These are phyloP conservation scores for Blastomussa wellsi DNA, from an alignment of 92 coral and sea anemone genomes.

Conservation along the genomic window DNA sequence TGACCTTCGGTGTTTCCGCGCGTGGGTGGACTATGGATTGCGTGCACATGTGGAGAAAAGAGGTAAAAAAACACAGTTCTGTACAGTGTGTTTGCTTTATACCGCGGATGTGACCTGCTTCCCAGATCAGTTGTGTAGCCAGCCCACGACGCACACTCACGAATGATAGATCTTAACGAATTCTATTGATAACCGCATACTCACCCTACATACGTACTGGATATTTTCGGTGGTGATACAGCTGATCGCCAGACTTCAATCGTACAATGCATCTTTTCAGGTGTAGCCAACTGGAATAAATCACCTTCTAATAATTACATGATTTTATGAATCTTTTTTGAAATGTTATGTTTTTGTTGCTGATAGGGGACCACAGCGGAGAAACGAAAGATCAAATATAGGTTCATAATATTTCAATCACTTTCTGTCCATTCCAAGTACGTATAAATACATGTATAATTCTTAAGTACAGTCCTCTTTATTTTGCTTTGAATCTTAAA, in stretches of 20 bases:
- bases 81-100: background rate
- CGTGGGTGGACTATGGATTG: background rate
- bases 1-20: background rate
- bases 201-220: too few relatives aligned
- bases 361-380: too few relatives aligned
- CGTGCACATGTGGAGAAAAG: background rate
- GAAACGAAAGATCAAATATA: too few relatives aligned
- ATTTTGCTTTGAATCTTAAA: background rate
- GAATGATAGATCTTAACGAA: background rate
- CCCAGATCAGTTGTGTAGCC: conserved; percentile 6
- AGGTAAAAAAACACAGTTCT: background rate
- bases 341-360: too few relatives aligned
- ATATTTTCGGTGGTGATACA: background rate
- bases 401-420: too few relatives aligned
- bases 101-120: conserved; percentile 22
- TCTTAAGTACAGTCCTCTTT: too few relatives aligned
- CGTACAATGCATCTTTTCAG: too few relatives aligned
- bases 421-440: too few relatives aligned
- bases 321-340: too few relatives aligned
- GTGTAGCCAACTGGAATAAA: too few relatives aligned
- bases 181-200: background rate
- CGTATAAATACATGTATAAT: too few relatives aligned
- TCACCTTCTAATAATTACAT: too few relatives aligned
- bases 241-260: background rate
- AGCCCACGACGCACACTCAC: background rate